phyloP scores from a whole-genome alignment of 2,113 vertebrate genomes.

The Cryptotis parvus region DNA sequence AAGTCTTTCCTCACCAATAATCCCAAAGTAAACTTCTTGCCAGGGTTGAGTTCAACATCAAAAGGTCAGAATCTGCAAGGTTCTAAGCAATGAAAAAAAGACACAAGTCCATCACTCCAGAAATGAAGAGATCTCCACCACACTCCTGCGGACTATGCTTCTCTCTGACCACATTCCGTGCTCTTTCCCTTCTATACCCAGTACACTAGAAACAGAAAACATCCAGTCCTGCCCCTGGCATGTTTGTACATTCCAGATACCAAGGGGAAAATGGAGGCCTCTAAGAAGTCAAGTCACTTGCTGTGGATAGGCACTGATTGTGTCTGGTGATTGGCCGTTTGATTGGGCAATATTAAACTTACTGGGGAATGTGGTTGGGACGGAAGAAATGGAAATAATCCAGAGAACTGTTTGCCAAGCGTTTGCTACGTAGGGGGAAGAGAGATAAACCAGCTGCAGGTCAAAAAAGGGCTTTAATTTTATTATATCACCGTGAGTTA shows the following conservation, averaged over 20 bases:
- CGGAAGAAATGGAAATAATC: background rate
- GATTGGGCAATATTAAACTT: background rate
- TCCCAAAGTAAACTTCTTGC: slow-evolving; percentile 22
- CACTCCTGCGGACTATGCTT: background rate
- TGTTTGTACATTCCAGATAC: background rate
- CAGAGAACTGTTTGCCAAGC: background rate
- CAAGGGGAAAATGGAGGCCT: background rate
- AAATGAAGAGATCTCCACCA: background rate
- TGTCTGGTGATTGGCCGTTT: background rate
- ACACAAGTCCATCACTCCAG: background rate
- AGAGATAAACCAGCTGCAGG: background rate
- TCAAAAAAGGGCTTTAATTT: background rate
- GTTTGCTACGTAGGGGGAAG: background rate
- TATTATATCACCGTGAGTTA: no score
- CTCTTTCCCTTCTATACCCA: background rate
- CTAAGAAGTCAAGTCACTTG: background rate
- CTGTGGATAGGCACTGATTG: background rate
- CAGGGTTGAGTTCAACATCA: background rate
- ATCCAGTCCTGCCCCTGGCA: background rate
- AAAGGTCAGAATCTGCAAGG: slow-evolving; percentile 4
- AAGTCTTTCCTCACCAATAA: slow-evolving; percentile 41
- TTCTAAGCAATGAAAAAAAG: background rate
- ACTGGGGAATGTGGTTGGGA: background rate
- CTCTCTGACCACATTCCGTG: background rate
- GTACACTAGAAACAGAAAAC: background rate